Evolutionary conservation across 2,113 vertebrate species (phyloP), one percentile per base, ranked within the genome.

Genomic region (Ageneiosus marmoratus): DNA sequence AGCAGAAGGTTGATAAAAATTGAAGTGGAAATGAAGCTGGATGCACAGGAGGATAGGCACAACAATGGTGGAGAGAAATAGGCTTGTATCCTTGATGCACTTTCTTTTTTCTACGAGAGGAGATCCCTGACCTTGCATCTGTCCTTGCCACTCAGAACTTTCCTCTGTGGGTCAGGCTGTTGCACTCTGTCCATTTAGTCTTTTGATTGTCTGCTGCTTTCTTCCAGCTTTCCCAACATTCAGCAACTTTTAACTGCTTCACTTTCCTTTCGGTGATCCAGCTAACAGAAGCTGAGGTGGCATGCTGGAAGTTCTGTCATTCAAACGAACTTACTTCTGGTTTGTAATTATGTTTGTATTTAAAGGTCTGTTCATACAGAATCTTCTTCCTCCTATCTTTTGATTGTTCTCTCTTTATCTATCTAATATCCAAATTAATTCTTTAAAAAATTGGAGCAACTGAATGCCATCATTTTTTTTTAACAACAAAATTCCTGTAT

Each of bases 11-110:
- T 96, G 97, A 97, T 97, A 96, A 97, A 94, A 98, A 98, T 96
- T 96, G 96, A 97, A 98, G 96, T 97, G 97, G 96, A 97, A 97
- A 98, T 97, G 96, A 96, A 98, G 95, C 97, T 94, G 94, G 95
- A 95, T 94, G 95, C 95, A 95, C 94, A 85, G 91, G 95, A 96
- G 95, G 94, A 95, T 94, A 94, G 87, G 82, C 82, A 93, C 92
- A 93, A 95, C 91, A 93, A 95, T 93, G 91, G 93, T 89, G 89
- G 90, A 89, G 92, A 89, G 87, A 92, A 94, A 94, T 91, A 91
- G 94, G 92, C 94, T 94, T 90, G 94, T 93, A 91, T 91, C 91
- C 92, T 90, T 88, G 90, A 92, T 94, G 92, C 89, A 91, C 93
- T 93, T 91, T 91, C 90, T 88, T 87, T 88, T 90, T 90, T 90